Evolutionary conservation across 2,888 invertebrate genomes (phyloP), one percentile per base, ranked within the genome.

Genomic region (Amorpha juglandis): DNA sequence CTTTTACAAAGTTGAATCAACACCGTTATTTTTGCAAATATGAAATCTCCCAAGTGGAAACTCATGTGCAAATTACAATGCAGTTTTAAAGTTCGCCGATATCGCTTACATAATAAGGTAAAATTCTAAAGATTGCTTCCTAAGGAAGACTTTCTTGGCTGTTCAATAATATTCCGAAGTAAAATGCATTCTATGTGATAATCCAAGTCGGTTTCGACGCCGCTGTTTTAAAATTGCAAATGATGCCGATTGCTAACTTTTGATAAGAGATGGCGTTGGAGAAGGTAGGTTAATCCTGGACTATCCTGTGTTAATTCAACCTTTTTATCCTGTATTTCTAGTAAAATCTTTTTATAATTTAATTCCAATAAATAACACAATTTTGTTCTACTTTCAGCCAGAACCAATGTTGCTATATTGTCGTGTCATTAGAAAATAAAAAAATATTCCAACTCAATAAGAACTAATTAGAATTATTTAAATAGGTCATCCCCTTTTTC

Each of bases 101-200:
- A 63, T 63, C 48, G 62, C 48, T 63, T 48, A 47, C 48, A 48
- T 63, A 63, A 63, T 63, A 47, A 47, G 45, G 14, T 47, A n/a
- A 48, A 48, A 63, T 27, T 47, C 62, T 38, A 6, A 27, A 19
- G 58, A 58, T 58, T 58, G 38, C 58, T 58, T 42, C 38, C 42
- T n/a, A n/a, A n/a, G n/a, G n/a, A n/a, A n/a, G n/a, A n/a, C n/a
- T n/a, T n/a, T n/a, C n/a, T 55, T 38, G 6, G 35, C 58, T 19
- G 38, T 42, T 38, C 58, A 19, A 58, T n/a, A n/a, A n/a, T 58
- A 58, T 58, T 58, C 38, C 19, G 11, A 16, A 55, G 38, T 27
- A 42, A 58, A 58, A 58, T 58, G 42, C 38, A 55, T 19, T 58
- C 19, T 12, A 58, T 19, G 19, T 42, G 38, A 19, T 58, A 14